A percentile compares a stretch with the other conserved stretches of the same genome.
Conservation (phyloP, 2,888 invertebrate genomes). For the Drosophila koepferae region DNA sequence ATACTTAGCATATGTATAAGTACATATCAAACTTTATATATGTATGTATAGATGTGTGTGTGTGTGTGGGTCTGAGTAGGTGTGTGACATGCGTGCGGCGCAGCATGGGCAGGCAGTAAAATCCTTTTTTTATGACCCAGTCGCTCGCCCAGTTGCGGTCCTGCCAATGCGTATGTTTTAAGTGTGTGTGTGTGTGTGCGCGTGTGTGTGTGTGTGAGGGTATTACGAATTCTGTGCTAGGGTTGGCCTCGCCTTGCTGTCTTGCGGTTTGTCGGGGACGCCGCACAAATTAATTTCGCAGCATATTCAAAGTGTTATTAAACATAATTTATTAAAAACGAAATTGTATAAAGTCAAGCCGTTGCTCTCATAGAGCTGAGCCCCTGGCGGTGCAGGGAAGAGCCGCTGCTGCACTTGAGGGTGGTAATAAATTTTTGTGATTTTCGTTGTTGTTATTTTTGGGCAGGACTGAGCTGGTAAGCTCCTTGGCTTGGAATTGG, state of each 20-base stretch:
- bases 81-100: constrained; percentile 57
- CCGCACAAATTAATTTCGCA: constrained; percentile 79
- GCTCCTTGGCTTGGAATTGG: not conserved
- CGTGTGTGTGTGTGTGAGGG: constrained; percentile 12
- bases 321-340: constrained; percentile 83
- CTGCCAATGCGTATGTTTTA: constrained; percentile 22
- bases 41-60: not conserved
- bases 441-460: constrained; percentile 43
- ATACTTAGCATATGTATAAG: constrained; percentile 57
- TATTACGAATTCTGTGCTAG: constrained; percentile 41
- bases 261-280: constrained; percentile 58
- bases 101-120: constrained; percentile 76
- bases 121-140: constrained; percentile 76
- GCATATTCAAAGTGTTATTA: constrained; percentile 82
- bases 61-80: constrained; percentile 16
- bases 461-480: not conserved
- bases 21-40: constrained; percentile 29
- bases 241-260: constrained; percentile 29
- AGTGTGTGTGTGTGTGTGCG: not conserved
- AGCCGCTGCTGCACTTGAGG: constrained; percentile 56
- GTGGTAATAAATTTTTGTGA: constrained; percentile 71
- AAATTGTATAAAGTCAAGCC: constrained; percentile 73
- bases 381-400: not conserved
- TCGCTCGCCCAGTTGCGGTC: constrained; percentile 37
- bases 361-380: constrained; percentile 26